A percentile compares a stretch with the other conserved stretches of the same genome.
These are phyloP conservation scores for Eurytoma adleriae DNA, from an alignment of 2,888 invertebrate genomes.

Conservation along the genomic window DNA sequence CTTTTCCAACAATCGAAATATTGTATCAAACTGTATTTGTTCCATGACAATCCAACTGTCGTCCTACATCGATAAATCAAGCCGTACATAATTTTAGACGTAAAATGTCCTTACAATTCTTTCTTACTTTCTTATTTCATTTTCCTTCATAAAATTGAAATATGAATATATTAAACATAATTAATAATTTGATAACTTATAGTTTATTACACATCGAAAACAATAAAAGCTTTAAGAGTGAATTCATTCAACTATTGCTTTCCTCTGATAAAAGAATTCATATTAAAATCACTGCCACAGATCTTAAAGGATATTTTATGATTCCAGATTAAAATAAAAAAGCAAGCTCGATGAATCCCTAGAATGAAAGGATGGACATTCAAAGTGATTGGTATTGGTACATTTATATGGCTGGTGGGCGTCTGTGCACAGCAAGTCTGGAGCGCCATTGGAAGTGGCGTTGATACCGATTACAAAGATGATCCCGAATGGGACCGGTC, in stretches of 20 bases:
- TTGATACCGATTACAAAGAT: slow-evolving; percentile 33
- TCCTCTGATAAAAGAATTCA: background rate
- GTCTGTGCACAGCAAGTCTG: slow-evolving; percentile 42
- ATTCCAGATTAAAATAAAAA: too few species aligned
- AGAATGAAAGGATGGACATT: slow-evolving; percentile 53
- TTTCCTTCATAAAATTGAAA: too few species aligned
- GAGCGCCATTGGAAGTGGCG: slow-evolving; percentile 50
- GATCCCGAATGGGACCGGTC: slow-evolving; percentile 49
- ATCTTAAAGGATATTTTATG: too few species aligned
- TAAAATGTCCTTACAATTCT: slow-evolving; percentile 1
- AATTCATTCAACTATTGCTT: background rate
- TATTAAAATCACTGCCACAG: background rate
- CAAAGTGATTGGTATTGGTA: slow-evolving; percentile 2
- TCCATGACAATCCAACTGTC: slow-evolving; percentile 35
- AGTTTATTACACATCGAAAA: too few species aligned
- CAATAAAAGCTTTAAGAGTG: too few species aligned
- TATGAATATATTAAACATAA: too few species aligned
- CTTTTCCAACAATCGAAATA: slow-evolving; percentile 6
- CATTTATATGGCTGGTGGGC: background rate
- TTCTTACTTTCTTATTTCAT: too few species aligned
- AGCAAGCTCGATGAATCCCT: slow-evolving; percentile 26
- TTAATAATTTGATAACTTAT: too few species aligned
- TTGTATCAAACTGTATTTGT: slow-evolving; percentile 20
- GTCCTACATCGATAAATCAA: slow-evolving; percentile 34
- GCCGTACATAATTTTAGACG: slow-evolving; percentile 31